phyloP scores from a whole-genome alignment of 1,140 invertebrate species.

The Drosophila oshimai region DNA sequence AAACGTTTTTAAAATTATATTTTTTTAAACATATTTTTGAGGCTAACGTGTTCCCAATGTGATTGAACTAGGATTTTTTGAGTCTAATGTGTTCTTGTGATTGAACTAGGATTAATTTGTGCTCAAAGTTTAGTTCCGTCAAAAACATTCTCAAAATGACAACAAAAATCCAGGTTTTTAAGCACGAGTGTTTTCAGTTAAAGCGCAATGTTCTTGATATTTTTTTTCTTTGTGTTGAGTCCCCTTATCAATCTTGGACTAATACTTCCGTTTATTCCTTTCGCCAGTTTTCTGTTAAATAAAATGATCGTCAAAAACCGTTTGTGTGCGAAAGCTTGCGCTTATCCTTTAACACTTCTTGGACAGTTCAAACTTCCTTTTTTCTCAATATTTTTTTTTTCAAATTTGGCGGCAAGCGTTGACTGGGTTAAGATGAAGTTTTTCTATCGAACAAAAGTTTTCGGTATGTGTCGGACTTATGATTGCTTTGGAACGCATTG shows the following conservation, averaged over 20 bases:
- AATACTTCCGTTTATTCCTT: slow-evolving; percentile 51
- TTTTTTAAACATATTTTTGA: too few relatives aligned
- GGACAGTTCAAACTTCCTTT: slow-evolving; percentile 51
- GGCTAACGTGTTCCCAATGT: too few relatives aligned
- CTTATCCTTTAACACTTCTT: slow-evolving; percentile 77
- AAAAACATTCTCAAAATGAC: too few relatives aligned
- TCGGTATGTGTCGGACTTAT: slow-evolving; percentile 40
- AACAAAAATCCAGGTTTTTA: too few relatives aligned
- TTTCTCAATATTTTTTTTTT: neutral
- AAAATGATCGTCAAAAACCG: slow-evolving; percentile 78
- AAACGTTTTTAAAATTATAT: too few relatives aligned
- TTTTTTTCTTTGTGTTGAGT: too few relatives aligned
- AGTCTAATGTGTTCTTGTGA: too few relatives aligned
- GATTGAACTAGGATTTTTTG: too few relatives aligned
- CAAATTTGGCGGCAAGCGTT: slow-evolving; percentile 18
- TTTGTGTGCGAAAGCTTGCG: slow-evolving; percentile 62
- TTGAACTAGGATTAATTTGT: too few relatives aligned
- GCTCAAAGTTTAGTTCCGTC: too few relatives aligned
- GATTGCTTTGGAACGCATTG: slow-evolving; percentile 45
- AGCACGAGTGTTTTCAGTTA: too few relatives aligned
- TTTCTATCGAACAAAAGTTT: slow-evolving; percentile 34
- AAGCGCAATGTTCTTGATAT: too few relatives aligned
- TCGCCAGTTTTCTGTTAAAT: slow-evolving; percentile 74
- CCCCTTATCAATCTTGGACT: slow-evolving; percentile 45
- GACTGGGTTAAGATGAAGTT: slow-evolving; percentile 43